Evolutionary conservation across 2,888 invertebrate genomes (phyloP), one percentile per base, ranked within the genome.

Genomic region (Synanthedon formicaeformis): DNA sequence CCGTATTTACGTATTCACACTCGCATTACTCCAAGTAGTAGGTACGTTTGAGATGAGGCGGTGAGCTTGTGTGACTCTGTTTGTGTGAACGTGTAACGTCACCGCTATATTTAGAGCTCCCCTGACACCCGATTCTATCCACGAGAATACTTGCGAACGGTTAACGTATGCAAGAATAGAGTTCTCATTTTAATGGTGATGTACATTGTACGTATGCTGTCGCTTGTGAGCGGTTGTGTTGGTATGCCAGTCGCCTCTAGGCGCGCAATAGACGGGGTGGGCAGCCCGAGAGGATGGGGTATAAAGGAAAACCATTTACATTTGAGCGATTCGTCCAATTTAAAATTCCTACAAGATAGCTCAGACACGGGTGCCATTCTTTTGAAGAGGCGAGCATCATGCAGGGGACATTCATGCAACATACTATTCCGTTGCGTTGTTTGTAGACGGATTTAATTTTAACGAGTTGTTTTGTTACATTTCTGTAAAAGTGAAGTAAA

Each of bases 241-340:
- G 85, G 85, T 83, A 86, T 85, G 84, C 83, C 71, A 80, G 80
- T 82, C 84, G 85, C 82, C 83, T 85, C 84, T 83, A 85, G 86
- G 86, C 85, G 84, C 85, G 84, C 83, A 79, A 83, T 82, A 83
- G 84, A 81, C 71, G 82, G 81, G 83, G 81, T 79, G 82, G 85
- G 75, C 79, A 75, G 81, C 80, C 78, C 75, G 66, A 76, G 83
- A 82, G 85, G 86, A 84, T 85, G 86, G 85, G 85, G 86, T 81
- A 88, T 87, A 88, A 88, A 88, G 87, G 88, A 88, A 88, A 88
- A 87, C 88, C 88, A 88, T 88, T 88, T 88, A 88, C 88, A 88
- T 88, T 88, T 88, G 88, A 88, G 88, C 88, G 88, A 88, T 88
- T 88, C 88, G 88, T 88, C 88, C 88, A 88, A 88, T 88, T 88